Conservation (phyloP, 2,797 vertebrate genomes). For the Semotilus atromaculatus region DNA sequence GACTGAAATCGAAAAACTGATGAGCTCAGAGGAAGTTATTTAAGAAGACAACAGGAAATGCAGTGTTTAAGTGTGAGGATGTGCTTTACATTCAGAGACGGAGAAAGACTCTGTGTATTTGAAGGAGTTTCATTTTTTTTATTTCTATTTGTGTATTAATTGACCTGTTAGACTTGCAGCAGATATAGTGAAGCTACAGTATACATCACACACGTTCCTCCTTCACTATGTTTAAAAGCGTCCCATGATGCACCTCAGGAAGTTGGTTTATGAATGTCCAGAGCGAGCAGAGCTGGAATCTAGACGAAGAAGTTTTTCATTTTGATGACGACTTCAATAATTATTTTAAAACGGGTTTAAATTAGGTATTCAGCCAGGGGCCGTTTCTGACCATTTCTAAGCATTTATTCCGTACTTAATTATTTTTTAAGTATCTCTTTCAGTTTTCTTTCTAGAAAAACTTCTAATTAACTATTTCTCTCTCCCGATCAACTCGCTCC, state of each 20-base stretch:
- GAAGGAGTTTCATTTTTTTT: background rate
- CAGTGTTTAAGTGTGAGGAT: slow-evolving; percentile 49
- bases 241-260: background rate
- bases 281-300: background rate
- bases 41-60: slow-evolving; percentile 60
- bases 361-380: background rate
- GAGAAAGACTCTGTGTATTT: background rate
- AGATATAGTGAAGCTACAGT: background rate
- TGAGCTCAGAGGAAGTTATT: slow-evolving; percentile 50
- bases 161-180: background rate
- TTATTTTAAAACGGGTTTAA: background rate
- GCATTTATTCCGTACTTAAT: background rate
- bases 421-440: background rate
- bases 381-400: background rate
- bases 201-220: too few relatives aligned
- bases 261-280: background rate
- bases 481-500: background rate
- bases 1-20: slow-evolving; percentile 45
- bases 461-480: background rate
- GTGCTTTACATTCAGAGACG: slow-evolving; percentile 23
- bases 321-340: background rate
- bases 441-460: background rate
- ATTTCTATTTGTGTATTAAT: background rate
- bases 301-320: background rate
- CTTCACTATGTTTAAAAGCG: background rate